Evolutionary conservation across 1,140 invertebrate species (phyloP), one percentile per base, ranked within the genome.

Genomic region (Atta cephalotes): DNA sequence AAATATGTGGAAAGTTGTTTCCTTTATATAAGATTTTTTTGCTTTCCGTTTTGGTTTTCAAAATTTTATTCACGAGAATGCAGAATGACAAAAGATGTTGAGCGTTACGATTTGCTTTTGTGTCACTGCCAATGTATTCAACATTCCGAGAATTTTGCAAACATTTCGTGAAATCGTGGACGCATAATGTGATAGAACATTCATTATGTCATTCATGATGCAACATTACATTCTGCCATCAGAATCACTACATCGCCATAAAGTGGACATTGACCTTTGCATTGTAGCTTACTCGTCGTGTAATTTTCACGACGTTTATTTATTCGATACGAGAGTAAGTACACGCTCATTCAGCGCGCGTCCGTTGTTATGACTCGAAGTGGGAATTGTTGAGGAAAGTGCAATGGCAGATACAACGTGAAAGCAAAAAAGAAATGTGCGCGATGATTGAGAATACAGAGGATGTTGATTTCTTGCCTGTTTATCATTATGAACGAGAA

Each of bases 281-380:
- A 31, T 74, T 49, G 35, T 74, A 82, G 49, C 25, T 60, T 31
- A 56, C 68, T 49, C 53, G 53, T 25, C 53, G 53, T 25, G 53
- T 7, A 60, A 72, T 82, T 82, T 82, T 82, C 68, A 82, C 80
- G 25, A 49, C 10, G 25, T 53, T 74, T 31, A 14, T 21, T 70
- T 21, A 74, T 39, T 12, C 6, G 35, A 82, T 62, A 49, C 14
- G 39, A 82, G 35, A 21, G 31, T 12, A 21, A 21, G 35, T 72
- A 82, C 21, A 49, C 9, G 49, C 53, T 56, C 65, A 82, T 62
- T 74, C 53, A 60, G 53, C 2, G 9, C 31, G 49, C 51, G 14
- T 35, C 5, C 49, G 78, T 68, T 68, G 77, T 80, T 80, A 80
- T 60, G 80, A 82, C 74, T 82, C 35, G 53, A 72, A n/a, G 21